These are phyloP conservation scores for Ctenosaura bakeri DNA, from an alignment of 2,797 vertebrate genomes.

Conservation along the genomic window DNA sequence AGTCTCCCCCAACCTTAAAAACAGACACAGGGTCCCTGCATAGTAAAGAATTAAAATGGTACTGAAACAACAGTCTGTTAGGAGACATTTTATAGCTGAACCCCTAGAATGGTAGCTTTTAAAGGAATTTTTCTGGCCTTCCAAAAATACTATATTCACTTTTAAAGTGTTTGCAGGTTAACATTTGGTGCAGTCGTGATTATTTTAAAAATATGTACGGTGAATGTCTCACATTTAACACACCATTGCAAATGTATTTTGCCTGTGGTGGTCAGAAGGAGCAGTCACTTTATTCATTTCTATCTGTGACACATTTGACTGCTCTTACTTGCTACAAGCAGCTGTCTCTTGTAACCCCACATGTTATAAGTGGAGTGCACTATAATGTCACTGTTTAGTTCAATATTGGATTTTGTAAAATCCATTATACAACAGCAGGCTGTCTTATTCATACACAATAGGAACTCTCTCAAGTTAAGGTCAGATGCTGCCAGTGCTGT, in stretches of 20 bases:
- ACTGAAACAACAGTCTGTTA: background rate
- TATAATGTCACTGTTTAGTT: constrained; percentile 53
- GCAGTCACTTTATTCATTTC: constrained; percentile 35
- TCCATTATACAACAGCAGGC: constrained; percentile 53
- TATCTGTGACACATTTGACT: constrained; percentile 45
- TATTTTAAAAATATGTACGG: constrained; percentile 24
- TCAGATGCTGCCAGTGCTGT: constrained; percentile 44
- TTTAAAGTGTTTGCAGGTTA: background rate
- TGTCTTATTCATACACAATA: constrained; percentile 53
- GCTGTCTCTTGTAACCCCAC: constrained; percentile 42
- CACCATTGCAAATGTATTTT: constrained; percentile 24
- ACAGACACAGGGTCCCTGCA: background rate
- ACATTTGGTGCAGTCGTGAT: background rate
- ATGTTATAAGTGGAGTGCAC: constrained; percentile 45
- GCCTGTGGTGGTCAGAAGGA: constrained; percentile 29
- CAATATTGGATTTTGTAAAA: constrained; percentile 53
- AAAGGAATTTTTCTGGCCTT: background rate
- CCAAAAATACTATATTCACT: background rate
- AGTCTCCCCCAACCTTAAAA: no score
- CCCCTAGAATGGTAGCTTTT: background rate
- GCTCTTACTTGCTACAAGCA: constrained; percentile 38
- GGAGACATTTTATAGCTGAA: background rate
- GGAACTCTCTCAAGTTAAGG: constrained; percentile 55
- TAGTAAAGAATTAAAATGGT: background rate
- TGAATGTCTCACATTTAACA: background rate